Base-by-base conservation (phyloP, 2,888 invertebrate species). In the Molorchus minor region DNA sequence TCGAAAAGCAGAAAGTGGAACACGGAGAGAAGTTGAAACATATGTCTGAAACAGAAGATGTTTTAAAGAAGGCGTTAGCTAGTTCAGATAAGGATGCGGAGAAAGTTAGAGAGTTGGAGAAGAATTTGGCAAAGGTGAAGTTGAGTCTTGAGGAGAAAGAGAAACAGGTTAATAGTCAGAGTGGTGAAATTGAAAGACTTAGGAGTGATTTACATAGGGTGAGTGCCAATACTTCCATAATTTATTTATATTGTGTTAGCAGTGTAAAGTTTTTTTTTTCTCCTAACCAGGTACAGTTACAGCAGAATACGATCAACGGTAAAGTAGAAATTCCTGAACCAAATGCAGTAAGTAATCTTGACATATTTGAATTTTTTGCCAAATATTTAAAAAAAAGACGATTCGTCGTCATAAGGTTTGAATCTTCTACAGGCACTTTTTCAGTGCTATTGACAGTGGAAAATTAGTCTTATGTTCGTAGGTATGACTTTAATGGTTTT, bases 151-250 rank as follows among this genome's bases (percentile, higher is more conserved):
- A 35, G 43, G 47, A 70, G 46, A 38, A 57, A 1, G 61, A 61
- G 25, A 46, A 51, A 17, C 47, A 60, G 33, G 38, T 56, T 16
- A 57, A 53, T 30, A 19, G 16, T 30, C 69, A 69, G 45, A 69
- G 64, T 46, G 53, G 36, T 3, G 75, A 75, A 45, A 61, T 72
- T 16, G 33, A 41, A 2, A 61, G 59, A 29, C 56, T 75, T 17
- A 71, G 68, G 36, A 64, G 68, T 8, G 66, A 71, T 44, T 53
- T 74, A 19, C 38, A 36, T 19, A 68, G 70, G 70, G 74, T 71
- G 58, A 52, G 52, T n/a, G n/a, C 20, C 17, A 10, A 12, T 3
- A 16, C 12, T 17, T 20, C 8, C 25, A 25, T 44, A 13, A 16
- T 3, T 25, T 3, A 44, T 2, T 12, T 44, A n/a, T 17, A 12